phyloP scores from a whole-genome alignment of 64 coral and sea anemone species.

The Exaiptasia diaphana region DNA sequence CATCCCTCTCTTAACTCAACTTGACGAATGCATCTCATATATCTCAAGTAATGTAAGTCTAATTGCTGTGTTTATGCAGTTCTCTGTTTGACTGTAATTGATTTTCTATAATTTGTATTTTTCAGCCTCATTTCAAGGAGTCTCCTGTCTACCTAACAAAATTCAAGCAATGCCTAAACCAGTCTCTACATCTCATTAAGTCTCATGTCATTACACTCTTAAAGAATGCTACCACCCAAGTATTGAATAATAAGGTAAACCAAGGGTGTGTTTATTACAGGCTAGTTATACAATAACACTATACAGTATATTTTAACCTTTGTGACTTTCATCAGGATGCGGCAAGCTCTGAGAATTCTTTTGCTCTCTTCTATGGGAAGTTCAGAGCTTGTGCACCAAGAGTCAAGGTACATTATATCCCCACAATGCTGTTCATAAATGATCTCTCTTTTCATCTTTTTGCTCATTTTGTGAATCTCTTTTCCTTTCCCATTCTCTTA shows the following conservation, averaged over 20 bases:
- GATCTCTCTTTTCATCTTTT: no score
- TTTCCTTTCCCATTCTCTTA: no score
- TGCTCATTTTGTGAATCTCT: no score
- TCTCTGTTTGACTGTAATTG: neutral
- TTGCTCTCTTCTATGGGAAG: slow-evolving; percentile 97
- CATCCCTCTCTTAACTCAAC: slow-evolving; percentile 88
- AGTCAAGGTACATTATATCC: slow-evolving; percentile 68
- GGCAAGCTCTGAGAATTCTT: slow-evolving; percentile 77
- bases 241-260: slow-evolving; percentile 78
- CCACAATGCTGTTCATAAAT: neutral
- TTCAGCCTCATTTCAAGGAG: slow-evolving; percentile 92
- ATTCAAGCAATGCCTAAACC: slow-evolving; percentile 91
- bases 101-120: neutral
- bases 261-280: neutral
- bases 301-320: neutral
- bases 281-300: neutral
- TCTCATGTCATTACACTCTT: slow-evolving; percentile 82
- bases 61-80: neutral
- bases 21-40: slow-evolving; percentile 96
- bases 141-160: slow-evolving; percentile 65
- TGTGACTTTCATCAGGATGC: slow-evolving; percentile 29
- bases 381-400: slow-evolving; percentile 95
- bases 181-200: slow-evolving; percentile 81
- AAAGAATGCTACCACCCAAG: slow-evolving; percentile 86
- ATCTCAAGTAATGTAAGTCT: slow-evolving; percentile 96